These are phyloP conservation scores for Oryzias melastigma DNA, from an alignment of 2,113 vertebrate species.

Conservation along the genomic window DNA sequence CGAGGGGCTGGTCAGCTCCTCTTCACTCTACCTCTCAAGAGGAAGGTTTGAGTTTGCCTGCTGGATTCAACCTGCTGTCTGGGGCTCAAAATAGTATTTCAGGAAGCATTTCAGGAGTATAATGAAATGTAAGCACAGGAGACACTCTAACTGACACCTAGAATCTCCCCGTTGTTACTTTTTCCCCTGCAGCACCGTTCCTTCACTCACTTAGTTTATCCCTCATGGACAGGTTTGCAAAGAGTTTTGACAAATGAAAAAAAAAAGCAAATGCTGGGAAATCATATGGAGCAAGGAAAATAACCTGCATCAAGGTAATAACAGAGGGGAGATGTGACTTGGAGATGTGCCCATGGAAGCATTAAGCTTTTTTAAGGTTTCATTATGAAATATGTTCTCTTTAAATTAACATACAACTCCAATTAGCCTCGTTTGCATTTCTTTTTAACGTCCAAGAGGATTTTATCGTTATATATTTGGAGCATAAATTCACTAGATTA, in stretches of 20 bases:
- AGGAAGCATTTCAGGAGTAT: slow-evolving; percentile 75
- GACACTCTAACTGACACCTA: slow-evolving; percentile 73
- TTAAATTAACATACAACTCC: no score
- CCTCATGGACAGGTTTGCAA: slow-evolving; percentile 46
- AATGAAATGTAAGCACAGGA: slow-evolving; percentile 78
- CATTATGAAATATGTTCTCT: no score
- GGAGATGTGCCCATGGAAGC: slow-evolving; percentile 15
- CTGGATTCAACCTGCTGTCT: slow-evolving; percentile 76
- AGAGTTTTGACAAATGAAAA: slow-evolving; percentile 61
- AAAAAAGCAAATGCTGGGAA: slow-evolving; percentile 43
- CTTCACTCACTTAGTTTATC: slow-evolving; percentile 40
- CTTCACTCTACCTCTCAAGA: slow-evolving; percentile 63
- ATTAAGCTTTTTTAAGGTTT: no score
- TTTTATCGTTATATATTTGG: no score
- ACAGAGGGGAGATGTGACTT: slow-evolving; percentile 28
- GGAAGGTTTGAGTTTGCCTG: slow-evolving; percentile 69
- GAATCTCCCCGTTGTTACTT: slow-evolving; percentile 46
- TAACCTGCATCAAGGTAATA: slow-evolving; percentile 20
- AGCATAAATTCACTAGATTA: no score
- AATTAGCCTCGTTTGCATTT: no score
- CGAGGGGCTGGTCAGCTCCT: slow-evolving; percentile 53
- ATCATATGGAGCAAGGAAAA: slow-evolving; percentile 18
- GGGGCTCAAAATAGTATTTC: slow-evolving; percentile 79
- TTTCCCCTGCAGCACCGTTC: slow-evolving; percentile 45
- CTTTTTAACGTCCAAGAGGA: no score